phyloP scores from a whole-genome alignment of 1,140 invertebrate species.

The Microplitis mediator region DNA sequence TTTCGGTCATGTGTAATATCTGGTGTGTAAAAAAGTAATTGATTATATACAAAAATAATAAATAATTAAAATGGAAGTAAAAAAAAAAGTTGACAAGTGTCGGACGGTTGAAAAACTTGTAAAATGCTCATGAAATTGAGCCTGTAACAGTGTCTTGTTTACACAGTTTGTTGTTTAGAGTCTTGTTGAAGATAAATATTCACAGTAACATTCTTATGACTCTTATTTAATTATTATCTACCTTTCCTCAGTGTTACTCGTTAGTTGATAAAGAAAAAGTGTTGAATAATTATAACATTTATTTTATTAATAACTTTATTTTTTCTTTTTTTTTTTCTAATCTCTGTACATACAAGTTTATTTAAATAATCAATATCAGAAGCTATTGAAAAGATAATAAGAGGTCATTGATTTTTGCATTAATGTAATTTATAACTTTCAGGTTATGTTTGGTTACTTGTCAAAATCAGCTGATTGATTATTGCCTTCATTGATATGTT shows the following conservation, averaged over 20 bases:
- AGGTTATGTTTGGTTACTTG: slow-evolving; percentile 32
- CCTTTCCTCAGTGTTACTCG: slow-evolving; percentile 13
- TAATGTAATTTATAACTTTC: neutral
- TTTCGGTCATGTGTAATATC: too few relatives aligned
- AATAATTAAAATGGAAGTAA: neutral
- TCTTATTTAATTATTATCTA: slow-evolving; percentile 30
- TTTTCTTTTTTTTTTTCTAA: too few relatives aligned
- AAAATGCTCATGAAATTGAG: slow-evolving; percentile 21
- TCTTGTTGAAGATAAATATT: slow-evolving; percentile 53
- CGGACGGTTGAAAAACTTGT: neutral
- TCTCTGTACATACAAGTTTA: too few relatives aligned
- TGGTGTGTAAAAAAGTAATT: neutral
- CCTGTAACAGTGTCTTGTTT: slow-evolving; percentile 45
- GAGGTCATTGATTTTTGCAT: neutral
- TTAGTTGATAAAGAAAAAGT: neutral
- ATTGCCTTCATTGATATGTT: slow-evolving; percentile 13
- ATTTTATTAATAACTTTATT: too few relatives aligned
- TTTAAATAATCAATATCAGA: too few relatives aligned
- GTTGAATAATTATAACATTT: too few relatives aligned
- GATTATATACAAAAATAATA: neutral
- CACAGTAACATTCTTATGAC: slow-evolving; percentile 44
- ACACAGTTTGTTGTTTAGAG: slow-evolving; percentile 54
- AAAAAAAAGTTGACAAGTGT: neutral
- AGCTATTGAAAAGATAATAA: too few relatives aligned
- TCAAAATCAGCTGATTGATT: slow-evolving; percentile 38